Evolutionary conservation across 2,113 vertebrate species (phyloP), one percentile per base, ranked within the genome.

Genomic region (Pteropus alecto): DNA sequence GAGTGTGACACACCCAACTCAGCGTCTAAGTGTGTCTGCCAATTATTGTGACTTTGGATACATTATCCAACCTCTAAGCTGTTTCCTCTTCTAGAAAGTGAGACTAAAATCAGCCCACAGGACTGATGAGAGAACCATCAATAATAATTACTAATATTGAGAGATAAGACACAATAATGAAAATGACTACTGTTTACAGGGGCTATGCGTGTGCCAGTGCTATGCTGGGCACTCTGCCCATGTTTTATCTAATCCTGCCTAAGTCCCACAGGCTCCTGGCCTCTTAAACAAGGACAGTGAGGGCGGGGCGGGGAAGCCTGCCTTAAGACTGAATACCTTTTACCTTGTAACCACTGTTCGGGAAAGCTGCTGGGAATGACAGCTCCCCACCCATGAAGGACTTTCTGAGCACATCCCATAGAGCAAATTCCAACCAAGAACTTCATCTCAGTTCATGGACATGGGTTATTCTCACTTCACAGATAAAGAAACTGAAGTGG

Each of bases 91-190:
- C 88, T 58, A 78, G 12, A 22, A 77, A 89, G 18, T 16, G n/a
- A 78, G 30, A 48, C 83, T 76, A 43, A 56, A 85, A 65, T 78
- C 56, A 68, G 87, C 68, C 96, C 35, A 3, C 28, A 86, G 68
- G 77, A 54, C 71, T 93, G 94, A 82, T 70, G 88, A 95, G 77
- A 71, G 13, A 14, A 68, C 58, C 67, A 26, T 82, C 78, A 65
- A 68, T 68, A 95, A 76, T 60, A 93, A 97, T 56, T 48, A 95
- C 56, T 73, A 93, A 94, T 54, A 94, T 6, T 3, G 3, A 85
- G 35, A 92, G 93, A 91, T 76, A 94, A 95, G 71, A 73, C 70
- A 76, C 58, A 87, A 78, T 84, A 77, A 91, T 63, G 56, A 89
- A 93, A 95, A 94, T 30, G 41, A 46, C 86, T 78, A n/a, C 92